Percentiles rank a stretch among this genome's conserved stretches.
Conservation (phyloP, 2,113 vertebrate species). For the Neodontobutis hainanensis region DNA sequence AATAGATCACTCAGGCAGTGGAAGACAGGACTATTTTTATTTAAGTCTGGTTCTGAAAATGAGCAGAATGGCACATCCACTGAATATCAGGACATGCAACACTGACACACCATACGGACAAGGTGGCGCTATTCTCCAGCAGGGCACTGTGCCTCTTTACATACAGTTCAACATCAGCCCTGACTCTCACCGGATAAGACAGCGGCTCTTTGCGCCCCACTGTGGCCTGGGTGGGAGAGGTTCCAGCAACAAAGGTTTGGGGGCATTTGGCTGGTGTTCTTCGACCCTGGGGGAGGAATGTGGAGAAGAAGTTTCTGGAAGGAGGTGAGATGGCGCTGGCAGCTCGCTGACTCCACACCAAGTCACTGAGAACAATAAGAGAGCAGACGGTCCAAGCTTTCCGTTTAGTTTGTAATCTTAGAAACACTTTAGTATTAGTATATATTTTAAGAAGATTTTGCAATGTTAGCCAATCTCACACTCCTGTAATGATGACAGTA, state of each 20-base stretch:
- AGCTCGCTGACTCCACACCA: slow-evolving; percentile 87
- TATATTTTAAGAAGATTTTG: no score
- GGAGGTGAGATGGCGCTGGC: slow-evolving; percentile 81
- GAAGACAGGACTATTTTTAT: no score
- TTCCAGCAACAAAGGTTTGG: slow-evolving; percentile 54
- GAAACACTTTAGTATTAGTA: no score
- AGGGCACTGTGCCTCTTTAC: background rate
- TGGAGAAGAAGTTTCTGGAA: slow-evolving; percentile 88
- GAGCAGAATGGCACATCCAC: no score
- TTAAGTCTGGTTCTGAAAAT: no score
- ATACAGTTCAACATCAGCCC: background rate
- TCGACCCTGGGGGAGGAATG: slow-evolving; percentile 88
- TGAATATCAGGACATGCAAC: no score
- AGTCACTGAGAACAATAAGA: slow-evolving; percentile 76
- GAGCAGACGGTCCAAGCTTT: no score
- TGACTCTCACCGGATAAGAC: slow-evolving; percentile 78
- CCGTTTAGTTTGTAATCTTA: no score
- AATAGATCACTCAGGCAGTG: no score
- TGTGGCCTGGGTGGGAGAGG: slow-evolving; percentile 79
- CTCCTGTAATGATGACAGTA: no score
- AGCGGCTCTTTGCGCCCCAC: slow-evolving; percentile 82
- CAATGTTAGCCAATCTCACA: no score
- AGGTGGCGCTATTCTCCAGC: background rate
- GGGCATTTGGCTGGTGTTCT: slow-evolving; percentile 78
- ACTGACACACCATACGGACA: no score